These are phyloP conservation scores for Nematolebias whitei DNA, from an alignment of 2,113 vertebrate genomes.

Conservation along the genomic window DNA sequence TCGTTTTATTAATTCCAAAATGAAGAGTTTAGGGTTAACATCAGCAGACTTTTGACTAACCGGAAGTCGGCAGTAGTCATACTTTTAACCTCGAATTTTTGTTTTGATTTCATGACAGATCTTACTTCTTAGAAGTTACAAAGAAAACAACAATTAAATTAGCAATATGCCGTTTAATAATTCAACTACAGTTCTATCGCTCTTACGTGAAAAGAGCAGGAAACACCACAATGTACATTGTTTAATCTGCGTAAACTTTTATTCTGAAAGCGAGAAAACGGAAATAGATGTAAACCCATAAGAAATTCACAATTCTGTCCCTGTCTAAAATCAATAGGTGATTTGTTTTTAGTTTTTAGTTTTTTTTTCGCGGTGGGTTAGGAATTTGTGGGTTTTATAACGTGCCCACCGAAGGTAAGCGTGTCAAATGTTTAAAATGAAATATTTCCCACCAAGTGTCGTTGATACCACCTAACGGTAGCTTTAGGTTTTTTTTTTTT, in stretches of 20 bases:
- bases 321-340: conserved; percentile 71
- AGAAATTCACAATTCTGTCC: conserved; percentile 34
- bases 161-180: too few species aligned
- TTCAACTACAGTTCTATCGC: neutral
- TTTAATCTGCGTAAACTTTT: neutral
- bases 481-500: conserved; percentile 9
- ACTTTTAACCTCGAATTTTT: neutral
- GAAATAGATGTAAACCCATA: conserved; percentile 1
- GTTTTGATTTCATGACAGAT: neutral
- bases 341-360: too few species aligned
- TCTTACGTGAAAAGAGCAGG: neutral
- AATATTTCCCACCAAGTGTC: conserved; percentile 4
- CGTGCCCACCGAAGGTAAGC: conserved; percentile 64
- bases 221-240: neutral
- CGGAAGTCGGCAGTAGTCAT: conserved; percentile 38
- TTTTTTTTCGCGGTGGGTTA: conserved; percentile 57
- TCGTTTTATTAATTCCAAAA: too few species aligned
- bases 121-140: fast-evolving
- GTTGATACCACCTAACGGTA: conserved; percentile 1
- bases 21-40: too few species aligned
- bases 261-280: conserved; percentile 50
- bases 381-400: conserved; percentile 34
- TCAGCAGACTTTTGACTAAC: conserved; percentile 12
- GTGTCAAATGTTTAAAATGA: neutral
- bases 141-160: fast-evolving